Conservation (phyloP, 2,888 invertebrate species). For the Habrosyne pyritoides region DNA sequence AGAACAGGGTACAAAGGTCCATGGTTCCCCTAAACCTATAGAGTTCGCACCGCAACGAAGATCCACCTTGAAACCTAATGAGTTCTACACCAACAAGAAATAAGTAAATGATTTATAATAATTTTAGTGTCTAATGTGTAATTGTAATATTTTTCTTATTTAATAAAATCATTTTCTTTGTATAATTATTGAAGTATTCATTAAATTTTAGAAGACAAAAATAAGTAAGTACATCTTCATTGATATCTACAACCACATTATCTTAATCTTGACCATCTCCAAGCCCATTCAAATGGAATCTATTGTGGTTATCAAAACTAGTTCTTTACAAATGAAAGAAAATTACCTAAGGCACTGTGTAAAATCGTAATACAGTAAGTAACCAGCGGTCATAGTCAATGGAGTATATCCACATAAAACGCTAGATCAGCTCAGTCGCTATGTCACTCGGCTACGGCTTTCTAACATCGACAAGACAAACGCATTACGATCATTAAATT, state of each 20-base stretch:
- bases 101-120: slow-evolving; percentile 10
- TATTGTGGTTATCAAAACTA: no score
- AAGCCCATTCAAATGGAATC: no score
- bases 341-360: no score
- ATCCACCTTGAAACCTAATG: slow-evolving; percentile 48
- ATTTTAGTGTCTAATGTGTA: slow-evolving; percentile 16
- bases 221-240: background rate
- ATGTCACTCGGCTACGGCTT: background rate
- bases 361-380: no score
- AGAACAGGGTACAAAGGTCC: slow-evolving; percentile 34
- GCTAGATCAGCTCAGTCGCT: background rate
- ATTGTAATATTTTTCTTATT: slow-evolving; percentile 4
- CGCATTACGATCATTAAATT: background rate
- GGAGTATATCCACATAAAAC: background rate
- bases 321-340: no score
- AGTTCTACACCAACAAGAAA: slow-evolving; percentile 20
- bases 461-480: slow-evolving; percentile 1
- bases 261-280: no score
- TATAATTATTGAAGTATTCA: no score
- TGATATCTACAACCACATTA: no score
- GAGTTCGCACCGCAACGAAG: slow-evolving; percentile 51
- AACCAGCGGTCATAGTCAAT: no score
- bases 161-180: no score
- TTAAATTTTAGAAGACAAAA: no score
- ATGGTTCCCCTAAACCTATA: slow-evolving; percentile 21